Base-by-base conservation (phyloP, 2,888 invertebrate genomes). In the Cremastobaeus sp. region DNA sequence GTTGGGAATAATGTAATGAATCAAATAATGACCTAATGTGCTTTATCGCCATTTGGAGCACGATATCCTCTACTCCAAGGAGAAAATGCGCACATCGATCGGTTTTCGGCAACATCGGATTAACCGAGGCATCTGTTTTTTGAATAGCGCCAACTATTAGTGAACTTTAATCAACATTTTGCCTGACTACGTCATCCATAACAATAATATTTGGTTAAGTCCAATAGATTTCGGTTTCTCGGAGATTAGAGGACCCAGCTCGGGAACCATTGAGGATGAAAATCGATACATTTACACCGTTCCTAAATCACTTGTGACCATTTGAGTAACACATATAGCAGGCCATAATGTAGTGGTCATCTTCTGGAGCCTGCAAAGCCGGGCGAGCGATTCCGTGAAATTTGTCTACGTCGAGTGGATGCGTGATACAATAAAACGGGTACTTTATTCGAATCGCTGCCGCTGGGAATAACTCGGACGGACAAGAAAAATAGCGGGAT, bases 251-350 rank as follows among this genome's bases (percentile, higher is more conserved):
- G 8, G 25, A 25, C 3, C 39, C 6, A 17, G 3, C 9, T 15
- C 12, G 3, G 25, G 11, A 43, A 12, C 43, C 25, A 25, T n/a
- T 11, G 12, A 43, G 43, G 17, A 32, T 32, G 3, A 32, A 39
- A 60, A 48, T 60, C 47, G 50, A 62, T 62, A 62, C 50, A 39
- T 62, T 50, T 41, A 17, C 41, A 20, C 21, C 4, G 17, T 3
- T 14, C 32, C 1, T 62, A 52, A 62, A 62, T 62, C 62, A 43
- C 43, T 41, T 62, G n/a, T 41, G 50, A 30, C 32, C 43, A 35
- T 43, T 64, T 41, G 52, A 64, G 52, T 52, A 64, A 64, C 52
- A 47, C 25, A 64, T 34, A 64, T 43, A 55, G 4, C 39, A 32
- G n/a, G 18, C 8, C 17, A 14, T 64, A 54, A 52, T 35, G 35